These are phyloP conservation scores for Muscicapa striata DNA, from an alignment of 2,797 vertebrate species.

Conservation along the genomic window DNA sequence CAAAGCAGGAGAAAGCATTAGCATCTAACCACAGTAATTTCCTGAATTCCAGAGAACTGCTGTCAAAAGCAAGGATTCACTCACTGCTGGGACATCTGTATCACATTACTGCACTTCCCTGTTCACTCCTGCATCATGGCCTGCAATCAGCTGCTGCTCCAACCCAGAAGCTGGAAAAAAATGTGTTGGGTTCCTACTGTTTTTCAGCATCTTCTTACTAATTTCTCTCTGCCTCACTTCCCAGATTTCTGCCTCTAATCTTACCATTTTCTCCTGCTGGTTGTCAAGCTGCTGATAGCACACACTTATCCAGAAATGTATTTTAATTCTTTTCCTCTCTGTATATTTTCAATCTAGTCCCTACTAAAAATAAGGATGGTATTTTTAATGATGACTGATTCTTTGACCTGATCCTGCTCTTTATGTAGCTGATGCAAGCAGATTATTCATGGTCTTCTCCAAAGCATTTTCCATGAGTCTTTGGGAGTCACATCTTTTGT, in stretches of 20 bases:
- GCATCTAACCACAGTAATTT: conserved; percentile 54
- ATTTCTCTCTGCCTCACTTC: not conserved
- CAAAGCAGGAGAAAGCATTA: conserved; percentile 3
- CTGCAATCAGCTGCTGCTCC: not conserved
- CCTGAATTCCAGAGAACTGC: conserved; percentile 49
- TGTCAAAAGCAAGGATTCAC: conserved; percentile 47
- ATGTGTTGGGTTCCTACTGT: not conserved
- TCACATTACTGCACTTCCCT: conserved; percentile 46
- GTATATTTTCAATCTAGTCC: not conserved
- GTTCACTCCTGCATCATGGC: not conserved
- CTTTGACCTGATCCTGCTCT: not conserved
- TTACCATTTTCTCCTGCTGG: not conserved
- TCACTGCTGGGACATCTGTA: conserved; percentile 29
- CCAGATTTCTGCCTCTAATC: not conserved
- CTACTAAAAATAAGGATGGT: conserved; percentile 19
- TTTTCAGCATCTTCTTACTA: not conserved
- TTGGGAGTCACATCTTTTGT: not conserved
- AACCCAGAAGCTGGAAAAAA: conserved; percentile 21
- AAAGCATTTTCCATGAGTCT: conserved; percentile 1
- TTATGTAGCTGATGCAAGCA: not conserved
- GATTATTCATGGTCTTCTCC: conserved; percentile 32
- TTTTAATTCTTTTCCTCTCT: not conserved
- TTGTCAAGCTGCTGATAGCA: not conserved
- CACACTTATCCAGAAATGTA: not conserved
- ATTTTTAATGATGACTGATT: conserved; percentile 21